Evolutionary conservation across 2,797 vertebrate genomes (phyloP), one percentile per base, ranked within the genome.

Genomic region (Petrocephalus schoutedeni): DNA sequence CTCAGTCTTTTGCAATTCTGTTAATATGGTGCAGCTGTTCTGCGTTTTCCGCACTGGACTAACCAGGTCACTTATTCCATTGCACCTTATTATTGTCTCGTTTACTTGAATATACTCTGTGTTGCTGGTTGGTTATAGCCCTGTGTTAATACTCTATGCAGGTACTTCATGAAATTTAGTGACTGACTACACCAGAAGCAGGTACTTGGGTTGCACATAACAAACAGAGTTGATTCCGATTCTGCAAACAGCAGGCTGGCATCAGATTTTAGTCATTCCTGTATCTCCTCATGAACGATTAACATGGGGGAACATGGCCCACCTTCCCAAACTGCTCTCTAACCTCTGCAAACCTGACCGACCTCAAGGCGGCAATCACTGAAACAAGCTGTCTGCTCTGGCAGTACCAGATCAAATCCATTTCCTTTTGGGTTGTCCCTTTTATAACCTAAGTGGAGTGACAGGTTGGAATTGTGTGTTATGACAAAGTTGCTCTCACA

Each of bases 381-480:
- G 56, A 59, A 53, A 80, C 54, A 59, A 56, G 28, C 58, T 87
- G 82, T 88, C 89, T 88, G 80, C 92, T 91, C 89, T 91, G 86
- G 74, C 86, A 23, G 59, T 77, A 89, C 89, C 90, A 87, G 80
- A 86, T 88, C 88, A 83, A 85, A 64, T 14, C 74, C 80, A 88
- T 86, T 64, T 64, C 86, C 41, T 49, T 41, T n/a, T 58, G 19
- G 59, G 32, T 36, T 67, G n/a, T 59, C 58, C 36, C 36, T 86
- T 28, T 64, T 36, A 54, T 45, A 10, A n/a, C 57, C 41, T 49
- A 51, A 58, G 36, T 49, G 89, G 85, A 84, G 80, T 54, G 57
- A 91, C 88, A 86, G 87, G 87, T 90, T 90, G 87, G 88, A 91
- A 89, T 89, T 91, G 14, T 61, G 19, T 67, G 58, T 74, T 28